A percentile compares a stretch with the other conserved stretches of the same genome.
Evolutionary conservation across 2,113 vertebrate genomes (phyloP).

Genomic region (Nerophis lumbriciformis): DNA sequence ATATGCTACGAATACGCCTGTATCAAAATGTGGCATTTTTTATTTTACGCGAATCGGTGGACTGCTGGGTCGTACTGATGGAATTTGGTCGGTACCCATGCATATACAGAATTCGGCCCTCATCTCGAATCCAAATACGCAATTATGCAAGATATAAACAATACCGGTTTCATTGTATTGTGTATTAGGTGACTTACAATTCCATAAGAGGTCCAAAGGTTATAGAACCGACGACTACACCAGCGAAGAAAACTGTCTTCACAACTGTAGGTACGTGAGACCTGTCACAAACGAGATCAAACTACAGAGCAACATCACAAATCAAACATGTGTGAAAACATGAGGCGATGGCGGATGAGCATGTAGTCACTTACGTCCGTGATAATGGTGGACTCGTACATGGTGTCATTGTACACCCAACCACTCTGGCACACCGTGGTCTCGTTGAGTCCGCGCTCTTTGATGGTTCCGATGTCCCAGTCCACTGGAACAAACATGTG

Average conservation of each 20-base stretch:
- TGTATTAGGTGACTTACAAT: slow-evolving; percentile 20
- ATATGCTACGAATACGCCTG: too few relatives aligned
- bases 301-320: slow-evolving; percentile 19
- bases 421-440: slow-evolving; percentile 67
- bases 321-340: too few relatives aligned
- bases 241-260: slow-evolving; percentile 26
- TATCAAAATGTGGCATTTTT: too few relatives aligned
- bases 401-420: slow-evolving; percentile 71
- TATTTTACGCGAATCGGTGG: too few relatives aligned
- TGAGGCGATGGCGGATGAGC: too few relatives aligned
- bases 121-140: too few relatives aligned
- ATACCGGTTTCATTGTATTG: too few relatives aligned
- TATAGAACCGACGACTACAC: slow-evolving; percentile 34
- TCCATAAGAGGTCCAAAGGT: slow-evolving; percentile 45
- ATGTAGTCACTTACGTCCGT: slow-evolving; percentile 57
- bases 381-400: slow-evolving; percentile 58
- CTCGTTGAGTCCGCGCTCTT: slow-evolving; percentile 63
- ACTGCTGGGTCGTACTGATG: too few relatives aligned
- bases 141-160: too few relatives aligned
- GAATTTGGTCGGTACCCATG: too few relatives aligned
- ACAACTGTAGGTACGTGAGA: slow-evolving; percentile 17
- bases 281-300: slow-evolving; percentile 43
- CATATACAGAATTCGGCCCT: too few relatives aligned
- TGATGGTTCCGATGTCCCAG: slow-evolving; percentile 68
- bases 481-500: slow-evolving; percentile 72